phyloP scores from a whole-genome alignment of 2,113 vertebrate species.

The Siniperca chuatsi region DNA sequence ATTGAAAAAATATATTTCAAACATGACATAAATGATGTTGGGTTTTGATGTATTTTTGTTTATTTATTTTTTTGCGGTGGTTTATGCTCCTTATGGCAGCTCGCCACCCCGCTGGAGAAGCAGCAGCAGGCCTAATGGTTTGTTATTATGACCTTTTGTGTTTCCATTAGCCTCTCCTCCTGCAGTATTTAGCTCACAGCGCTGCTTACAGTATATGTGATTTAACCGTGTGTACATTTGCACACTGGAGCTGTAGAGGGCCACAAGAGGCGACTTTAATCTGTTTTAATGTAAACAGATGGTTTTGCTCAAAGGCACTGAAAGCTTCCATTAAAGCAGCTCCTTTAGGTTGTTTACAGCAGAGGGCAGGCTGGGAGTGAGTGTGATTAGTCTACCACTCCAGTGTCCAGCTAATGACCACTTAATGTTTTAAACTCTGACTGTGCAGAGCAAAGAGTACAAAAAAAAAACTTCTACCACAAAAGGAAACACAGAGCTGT shows the following conservation, averaged over 20 bases:
- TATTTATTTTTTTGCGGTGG: not conserved
- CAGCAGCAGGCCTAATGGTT: conserved; percentile 89
- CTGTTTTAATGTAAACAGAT: conserved; percentile 82
- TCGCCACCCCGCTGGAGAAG: conserved; percentile 79
- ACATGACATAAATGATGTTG: not conserved
- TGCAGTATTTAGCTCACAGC: conserved; percentile 56
- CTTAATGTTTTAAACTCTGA: conserved; percentile 58
- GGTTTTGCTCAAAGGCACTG: conserved; percentile 67
- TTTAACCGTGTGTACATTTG: conserved; percentile 92
- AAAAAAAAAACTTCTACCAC: conserved; percentile 30
- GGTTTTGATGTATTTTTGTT: not conserved
- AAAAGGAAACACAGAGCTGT: conserved; percentile 35
- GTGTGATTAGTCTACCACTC: conserved; percentile 76
- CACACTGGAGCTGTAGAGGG: conserved; percentile 80
- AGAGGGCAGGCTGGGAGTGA: conserved; percentile 66
- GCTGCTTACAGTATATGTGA: conserved; percentile 69
- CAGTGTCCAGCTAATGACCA: conserved; percentile 73
- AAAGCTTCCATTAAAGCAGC: conserved; percentile 79
- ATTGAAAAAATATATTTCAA: not conserved
- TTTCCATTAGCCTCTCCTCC: conserved; percentile 93
- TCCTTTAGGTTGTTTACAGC: conserved; percentile 76
- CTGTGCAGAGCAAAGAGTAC: conserved; percentile 8
- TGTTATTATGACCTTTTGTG: conserved; percentile 97
- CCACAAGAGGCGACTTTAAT: conserved; percentile 89
- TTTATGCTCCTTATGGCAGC: conserved; percentile 27